These are phyloP conservation scores for Lagodon rhomboides DNA, from an alignment of 2,797 vertebrate genomes.

Conservation along the genomic window DNA sequence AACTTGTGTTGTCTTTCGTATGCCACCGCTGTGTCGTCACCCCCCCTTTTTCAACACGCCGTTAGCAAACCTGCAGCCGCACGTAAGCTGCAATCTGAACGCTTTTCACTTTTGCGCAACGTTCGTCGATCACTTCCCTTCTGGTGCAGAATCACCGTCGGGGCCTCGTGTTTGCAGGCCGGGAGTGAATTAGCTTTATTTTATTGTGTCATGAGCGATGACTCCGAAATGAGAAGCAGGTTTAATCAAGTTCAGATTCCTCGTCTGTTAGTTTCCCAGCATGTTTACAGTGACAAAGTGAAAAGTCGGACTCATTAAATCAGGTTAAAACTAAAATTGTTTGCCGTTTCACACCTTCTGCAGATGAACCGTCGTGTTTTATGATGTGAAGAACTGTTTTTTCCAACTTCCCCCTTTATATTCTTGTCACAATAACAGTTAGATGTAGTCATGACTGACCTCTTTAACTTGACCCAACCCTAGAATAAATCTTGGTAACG, in stretches of 20 bases:
- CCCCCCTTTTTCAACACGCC: constrained; percentile 66
- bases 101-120: constrained; percentile 67
- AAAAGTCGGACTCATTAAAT: neutral
- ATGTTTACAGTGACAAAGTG: neutral
- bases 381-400: neutral
- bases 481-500: too few species aligned
- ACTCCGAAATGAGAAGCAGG: neutral
- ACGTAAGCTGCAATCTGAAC: constrained; percentile 46
- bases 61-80: constrained; percentile 58
- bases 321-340: too few species aligned
- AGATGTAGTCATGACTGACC: too few species aligned
- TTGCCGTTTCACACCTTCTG: too few species aligned
- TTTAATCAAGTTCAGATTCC: neutral
- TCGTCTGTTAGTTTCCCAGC: neutral
- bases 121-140: constrained; percentile 54
- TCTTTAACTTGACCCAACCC: too few species aligned
- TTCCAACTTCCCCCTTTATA: neutral
- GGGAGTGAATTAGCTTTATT: neutral
- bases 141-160: neutral
- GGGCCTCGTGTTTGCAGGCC: too few species aligned
- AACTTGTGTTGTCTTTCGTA: constrained; percentile 43
- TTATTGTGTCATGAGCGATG: neutral
- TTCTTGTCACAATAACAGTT: too few species aligned
- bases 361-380: neutral
- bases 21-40: constrained; percentile 54